A percentile compares a stretch with the other conserved stretches of the same genome.
Conservation (phyloP, 2,113 vertebrate genomes). For the Falcunculus frontatus region DNA sequence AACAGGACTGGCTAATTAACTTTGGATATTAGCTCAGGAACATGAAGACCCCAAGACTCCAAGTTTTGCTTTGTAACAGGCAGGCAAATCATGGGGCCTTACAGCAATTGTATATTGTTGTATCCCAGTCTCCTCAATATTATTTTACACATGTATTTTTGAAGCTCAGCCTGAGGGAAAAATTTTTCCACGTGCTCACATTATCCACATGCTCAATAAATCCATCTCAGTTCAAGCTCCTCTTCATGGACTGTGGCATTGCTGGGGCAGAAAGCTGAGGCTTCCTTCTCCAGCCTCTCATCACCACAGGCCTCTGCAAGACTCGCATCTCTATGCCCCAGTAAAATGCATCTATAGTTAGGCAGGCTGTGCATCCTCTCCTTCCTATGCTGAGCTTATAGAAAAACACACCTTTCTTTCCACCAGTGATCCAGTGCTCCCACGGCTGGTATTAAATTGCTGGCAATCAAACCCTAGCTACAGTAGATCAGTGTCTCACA, state of each 20-base stretch:
- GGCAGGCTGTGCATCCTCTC: neutral
- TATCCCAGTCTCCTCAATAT: neutral
- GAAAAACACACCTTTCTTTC: neutral
- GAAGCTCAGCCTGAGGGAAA: neutral
- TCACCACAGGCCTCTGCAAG: neutral
- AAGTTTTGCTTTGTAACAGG: neutral
- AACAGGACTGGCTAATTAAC: neutral
- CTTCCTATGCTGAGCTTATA: neutral
- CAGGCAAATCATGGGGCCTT: neutral
- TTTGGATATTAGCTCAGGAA: neutral
- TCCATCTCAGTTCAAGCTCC: neutral
- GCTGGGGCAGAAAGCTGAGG: neutral
- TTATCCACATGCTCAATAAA: neutral
- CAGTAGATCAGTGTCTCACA: rapidly evolving
- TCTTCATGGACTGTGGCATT: neutral
- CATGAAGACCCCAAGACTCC: neutral
- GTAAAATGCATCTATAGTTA: neutral
- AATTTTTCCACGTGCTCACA: neutral
- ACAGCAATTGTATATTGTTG: neutral
- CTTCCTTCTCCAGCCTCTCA: neutral
- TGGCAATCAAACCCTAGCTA: neutral
- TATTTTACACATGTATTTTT: neutral
- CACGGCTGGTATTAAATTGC: neutral
- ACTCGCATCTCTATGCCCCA: neutral
- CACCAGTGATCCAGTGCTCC: neutral